phyloP scores from a whole-genome alignment of 1,140 invertebrate species.

The Calosoma granatense region DNA sequence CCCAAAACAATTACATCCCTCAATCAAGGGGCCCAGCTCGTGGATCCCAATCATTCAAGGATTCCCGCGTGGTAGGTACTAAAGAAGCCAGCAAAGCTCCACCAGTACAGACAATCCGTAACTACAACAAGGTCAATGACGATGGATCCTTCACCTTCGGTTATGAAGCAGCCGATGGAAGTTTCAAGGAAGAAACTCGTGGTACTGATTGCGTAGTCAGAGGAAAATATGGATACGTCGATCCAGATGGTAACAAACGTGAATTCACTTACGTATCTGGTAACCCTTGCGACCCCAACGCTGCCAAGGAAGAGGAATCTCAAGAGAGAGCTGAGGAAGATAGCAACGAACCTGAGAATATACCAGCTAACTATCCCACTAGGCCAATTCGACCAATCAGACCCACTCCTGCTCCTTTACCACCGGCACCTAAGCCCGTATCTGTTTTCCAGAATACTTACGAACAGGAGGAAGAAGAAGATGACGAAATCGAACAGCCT shows the following conservation, averaged over 20 bases:
- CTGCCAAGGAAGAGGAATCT: constrained; percentile 51
- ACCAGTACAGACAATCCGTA: constrained; percentile 66
- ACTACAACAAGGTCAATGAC: constrained; percentile 73
- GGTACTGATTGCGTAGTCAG: constrained; percentile 78
- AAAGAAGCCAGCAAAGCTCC: constrained; percentile 54
- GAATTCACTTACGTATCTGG: constrained; percentile 86
- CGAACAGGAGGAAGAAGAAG: constrained; percentile 47
- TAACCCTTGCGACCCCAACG: constrained; percentile 79
- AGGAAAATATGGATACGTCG: constrained; percentile 82
- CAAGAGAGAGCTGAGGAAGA: constrained; percentile 33
- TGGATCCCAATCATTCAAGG: constrained; percentile 27
- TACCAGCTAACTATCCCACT: constrained; percentile 54
- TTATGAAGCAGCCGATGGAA: constrained; percentile 81
- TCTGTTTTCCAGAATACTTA: constrained; percentile 57
- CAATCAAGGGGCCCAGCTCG: constrained; percentile 18
- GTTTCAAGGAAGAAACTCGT: constrained; percentile 79
- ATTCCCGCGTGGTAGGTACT: constrained; percentile 35
- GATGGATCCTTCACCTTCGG: constrained; percentile 80
- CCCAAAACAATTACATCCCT: constrained; percentile 27
- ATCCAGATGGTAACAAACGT: constrained; percentile 76
- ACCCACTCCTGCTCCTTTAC: constrained; percentile 28
- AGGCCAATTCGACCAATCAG: constrained; percentile 37
- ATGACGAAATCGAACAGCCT: constrained; percentile 47
- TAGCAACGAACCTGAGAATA: constrained; percentile 44
- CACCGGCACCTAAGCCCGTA: constrained; percentile 44